Base-by-base conservation (phyloP, 2,797 vertebrate genomes). In the Amblyopsis hoosieri region DNA sequence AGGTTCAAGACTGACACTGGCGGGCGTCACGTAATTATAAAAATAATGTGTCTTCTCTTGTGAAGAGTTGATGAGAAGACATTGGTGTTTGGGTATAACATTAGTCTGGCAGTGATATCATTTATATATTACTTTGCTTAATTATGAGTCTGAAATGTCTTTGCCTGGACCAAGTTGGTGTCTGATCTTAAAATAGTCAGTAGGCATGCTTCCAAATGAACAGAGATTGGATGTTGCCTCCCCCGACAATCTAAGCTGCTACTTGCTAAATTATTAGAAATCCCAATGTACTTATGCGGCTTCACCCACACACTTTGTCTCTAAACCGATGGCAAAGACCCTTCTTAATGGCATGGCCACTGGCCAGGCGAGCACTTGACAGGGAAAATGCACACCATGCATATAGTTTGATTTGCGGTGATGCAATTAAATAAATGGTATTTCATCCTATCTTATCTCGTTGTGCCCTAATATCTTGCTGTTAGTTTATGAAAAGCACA, bases 11-110 rank as follows among this genome's bases (percentile, higher is more conserved):
- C 71, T 54, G 42, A 62, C 65, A n/a, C 71, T 68, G 64, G 69
- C 64, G 59, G 69, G 52, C 54, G 29, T 48, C 17, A 58, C 46
- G 48, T 64, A 74, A 83, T 74, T 62, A 77, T 29, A 12, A 23
- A 52, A 61, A 80, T 81, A 73, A 69, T 45, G 68, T 64, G 67
- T 69, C 75, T 70, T 69, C 37, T 74, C 37, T 57, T 57, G 54
- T 60, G 49, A 47, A 64, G 60, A 45, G 45, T 74, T 52, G 62
- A 77, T 60, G 57, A 73, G 48, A 64, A 64, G 67, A 55, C 57
- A 77, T 67, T 61, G 45, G 33, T 54, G 64, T 70, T 67, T 75
- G 23, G 64, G 63, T 64, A 55, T 56, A 64, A 67, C 69, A 65
- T 51, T 50, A 64, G 54, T 2, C 11, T 23, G 76, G 62, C 61